phyloP scores from a whole-genome alignment of 2,888 invertebrate species.

The Plusia festucae region DNA sequence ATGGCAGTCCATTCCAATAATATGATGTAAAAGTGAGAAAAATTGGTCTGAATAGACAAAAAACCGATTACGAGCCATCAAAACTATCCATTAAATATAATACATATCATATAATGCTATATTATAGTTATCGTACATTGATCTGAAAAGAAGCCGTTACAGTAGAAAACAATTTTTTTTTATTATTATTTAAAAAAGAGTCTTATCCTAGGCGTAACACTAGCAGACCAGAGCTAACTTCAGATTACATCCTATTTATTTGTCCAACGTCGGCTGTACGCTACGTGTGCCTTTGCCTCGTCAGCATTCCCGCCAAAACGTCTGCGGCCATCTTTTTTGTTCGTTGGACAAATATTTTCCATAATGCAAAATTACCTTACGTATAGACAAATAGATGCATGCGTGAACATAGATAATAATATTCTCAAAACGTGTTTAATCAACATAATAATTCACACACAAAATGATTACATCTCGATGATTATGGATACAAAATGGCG shows the following conservation, averaged over 20 bases:
- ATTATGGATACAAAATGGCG: slow-evolving; percentile 62
- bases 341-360: slow-evolving; percentile 71
- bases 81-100: slow-evolving; percentile 77
- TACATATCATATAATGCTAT: slow-evolving; percentile 74
- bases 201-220: slow-evolving; percentile 80
- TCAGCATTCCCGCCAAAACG: slow-evolving; percentile 52
- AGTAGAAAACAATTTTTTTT: slow-evolving; percentile 82
- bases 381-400: slow-evolving; percentile 77
- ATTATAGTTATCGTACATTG: slow-evolving; percentile 77
- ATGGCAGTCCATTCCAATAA: slow-evolving; percentile 86
- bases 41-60: slow-evolving; percentile 86
- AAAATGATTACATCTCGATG: slow-evolving; percentile 45
- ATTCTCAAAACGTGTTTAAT: slow-evolving; percentile 58
- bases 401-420: slow-evolving; percentile 64
- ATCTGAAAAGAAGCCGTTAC: slow-evolving; percentile 85
- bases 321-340: slow-evolving; percentile 57
- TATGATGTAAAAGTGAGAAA: slow-evolving; percentile 85
- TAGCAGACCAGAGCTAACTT: slow-evolving; percentile 82
- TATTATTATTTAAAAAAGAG: slow-evolving; percentile 76
- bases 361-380: slow-evolving; percentile 71
- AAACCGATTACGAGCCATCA: slow-evolving; percentile 74
- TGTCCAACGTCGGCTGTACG: slow-evolving; percentile 65
- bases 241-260: slow-evolving; percentile 66
- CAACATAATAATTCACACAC: slow-evolving; percentile 57
- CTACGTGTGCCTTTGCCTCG: slow-evolving; percentile 30